phyloP scores from a whole-genome alignment of 1,140 invertebrate genomes.

The Panagrolaimus sp. region DNA sequence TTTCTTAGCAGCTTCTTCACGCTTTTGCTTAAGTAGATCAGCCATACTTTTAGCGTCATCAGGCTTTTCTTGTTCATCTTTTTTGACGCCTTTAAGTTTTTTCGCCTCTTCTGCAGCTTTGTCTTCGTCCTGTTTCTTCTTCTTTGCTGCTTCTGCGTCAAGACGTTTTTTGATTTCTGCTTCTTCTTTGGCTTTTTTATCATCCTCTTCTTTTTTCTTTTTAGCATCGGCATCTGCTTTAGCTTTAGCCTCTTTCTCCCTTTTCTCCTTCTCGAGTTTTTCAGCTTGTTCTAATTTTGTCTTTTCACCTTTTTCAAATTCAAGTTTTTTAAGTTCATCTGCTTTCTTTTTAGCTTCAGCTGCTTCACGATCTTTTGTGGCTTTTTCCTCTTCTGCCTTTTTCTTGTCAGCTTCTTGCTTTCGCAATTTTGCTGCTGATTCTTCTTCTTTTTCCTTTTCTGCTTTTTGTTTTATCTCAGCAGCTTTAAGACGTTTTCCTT shows the following conservation, averaged over 20 bases:
- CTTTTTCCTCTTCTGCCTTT: background rate
- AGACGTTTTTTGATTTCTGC: background rate
- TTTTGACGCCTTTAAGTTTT: background rate
- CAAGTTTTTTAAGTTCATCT: background rate
- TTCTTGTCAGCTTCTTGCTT: background rate
- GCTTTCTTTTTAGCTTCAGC: background rate
- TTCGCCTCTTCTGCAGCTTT: constrained; percentile 2
- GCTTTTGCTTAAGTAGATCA: background rate
- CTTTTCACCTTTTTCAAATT: constrained; percentile 1
- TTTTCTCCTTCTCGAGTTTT: background rate
- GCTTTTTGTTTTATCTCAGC: background rate
- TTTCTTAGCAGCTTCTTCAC: constrained; percentile 4
- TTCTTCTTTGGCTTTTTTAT: background rate
- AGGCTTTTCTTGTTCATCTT: background rate
- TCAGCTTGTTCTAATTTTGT: constrained; percentile 1
- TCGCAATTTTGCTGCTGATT: background rate
- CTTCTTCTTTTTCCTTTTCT: background rate
- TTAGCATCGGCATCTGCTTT: background rate
- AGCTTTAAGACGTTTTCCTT: background rate
- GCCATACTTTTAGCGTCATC: background rate
- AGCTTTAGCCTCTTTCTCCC: background rate
- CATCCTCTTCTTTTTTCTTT: background rate
- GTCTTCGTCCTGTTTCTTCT: constrained; percentile 4
- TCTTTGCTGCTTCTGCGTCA: constrained; percentile 11
- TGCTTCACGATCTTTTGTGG: background rate